Evolutionary conservation across 2,113 vertebrate species (phyloP).

Genomic region (Sapajus apella): DNA sequence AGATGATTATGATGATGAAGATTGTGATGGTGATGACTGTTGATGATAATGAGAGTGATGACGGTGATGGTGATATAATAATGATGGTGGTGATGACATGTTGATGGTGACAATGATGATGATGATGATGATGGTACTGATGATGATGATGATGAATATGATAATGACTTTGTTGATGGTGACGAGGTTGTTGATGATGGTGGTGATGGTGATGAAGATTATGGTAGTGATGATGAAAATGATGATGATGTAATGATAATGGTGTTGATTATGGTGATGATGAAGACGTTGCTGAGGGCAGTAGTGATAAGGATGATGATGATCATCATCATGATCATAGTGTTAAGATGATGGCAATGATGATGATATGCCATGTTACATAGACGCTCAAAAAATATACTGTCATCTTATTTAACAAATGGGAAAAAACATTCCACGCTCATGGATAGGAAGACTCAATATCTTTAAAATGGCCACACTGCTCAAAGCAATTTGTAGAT

Average conservation of each 20-base stretch:
- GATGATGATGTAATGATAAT: neutral
- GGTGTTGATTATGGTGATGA: neutral
- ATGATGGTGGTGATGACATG: neutral
- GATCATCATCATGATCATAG: neutral
- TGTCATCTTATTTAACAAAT: neutral
- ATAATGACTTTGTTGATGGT: no score
- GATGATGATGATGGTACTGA: neutral
- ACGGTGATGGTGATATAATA: neutral
- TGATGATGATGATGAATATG: neutral
- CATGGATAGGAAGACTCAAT: no score
- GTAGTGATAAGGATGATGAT: neutral
- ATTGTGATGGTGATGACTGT: neutral
- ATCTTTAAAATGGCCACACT: no score
- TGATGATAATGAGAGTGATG: neutral
- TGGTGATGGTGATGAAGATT: neutral
- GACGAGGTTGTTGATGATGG: neutral
- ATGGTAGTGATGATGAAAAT: neutral
- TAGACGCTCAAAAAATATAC: neutral
- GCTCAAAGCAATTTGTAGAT: no score
- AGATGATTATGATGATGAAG: neutral
- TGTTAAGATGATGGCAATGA: neutral
- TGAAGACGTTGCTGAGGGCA: neutral
- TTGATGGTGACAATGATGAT: neutral
- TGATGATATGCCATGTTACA: neutral
- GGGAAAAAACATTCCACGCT: no score